Evolutionary conservation across 2,797 vertebrate species (phyloP), one percentile per base, ranked within the genome.

Genomic region (Furcifer pardalis): DNA sequence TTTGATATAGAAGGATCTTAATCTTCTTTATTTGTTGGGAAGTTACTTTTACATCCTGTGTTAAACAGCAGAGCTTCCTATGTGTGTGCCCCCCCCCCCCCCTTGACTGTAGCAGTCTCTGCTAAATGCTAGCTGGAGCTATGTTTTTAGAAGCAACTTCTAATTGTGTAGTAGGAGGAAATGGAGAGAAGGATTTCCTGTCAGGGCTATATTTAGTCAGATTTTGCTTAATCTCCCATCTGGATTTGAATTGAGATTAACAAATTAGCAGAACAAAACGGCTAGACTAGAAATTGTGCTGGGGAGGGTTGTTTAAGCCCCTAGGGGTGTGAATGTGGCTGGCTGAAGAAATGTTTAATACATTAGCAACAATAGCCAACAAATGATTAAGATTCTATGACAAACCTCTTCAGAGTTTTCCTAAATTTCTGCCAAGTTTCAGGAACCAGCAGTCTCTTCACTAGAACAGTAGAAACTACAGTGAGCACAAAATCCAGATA

Each of bases 201-300:
- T 60, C 7, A 0, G 9, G 42, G 85, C 74, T 93, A 82, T 87
- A 81, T 92, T 92, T 91, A 92, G 85, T 76, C 71, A 15, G 75
- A 35, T 17, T 9, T 35, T 78, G 25, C 56, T 79, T 91, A 84
- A 91, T 91, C 86, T 83, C 76, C 79, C 76, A 5, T 17, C 77
- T 17, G 81, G 35, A 59, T 65, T 68, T 32, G 75, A 79, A 46
- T 63, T 87, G 4, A 0, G 10, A 68, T 85, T 60, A 79, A 49
- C 0, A 40, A 87, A 89, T 89, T 65, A 88, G 60, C 21, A 0
- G 40, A 3, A 17, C 37, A 3, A n/a, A 56, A 78, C 52, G 72
- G 84, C 79, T 77, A 0, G 0, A 17, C 6, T 1, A 49, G 0
- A 0, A 27, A 65, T 0, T 65, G 74, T 85, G 0, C 37, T 0